Evolutionary conservation across 2,113 vertebrate genomes (phyloP).

Genomic region (Alligator mississippiensis): DNA sequence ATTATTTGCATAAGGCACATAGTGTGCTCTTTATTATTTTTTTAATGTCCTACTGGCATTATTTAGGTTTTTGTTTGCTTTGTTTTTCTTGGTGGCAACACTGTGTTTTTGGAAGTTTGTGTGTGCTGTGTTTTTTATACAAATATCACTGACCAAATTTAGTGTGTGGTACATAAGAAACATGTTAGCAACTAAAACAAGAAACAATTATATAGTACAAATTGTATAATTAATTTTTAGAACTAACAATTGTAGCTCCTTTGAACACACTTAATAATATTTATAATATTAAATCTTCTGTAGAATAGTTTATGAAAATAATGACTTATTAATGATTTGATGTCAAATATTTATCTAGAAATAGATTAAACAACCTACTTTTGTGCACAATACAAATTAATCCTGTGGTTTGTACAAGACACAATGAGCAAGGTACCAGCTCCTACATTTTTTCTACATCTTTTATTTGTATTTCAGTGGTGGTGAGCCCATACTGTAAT

Average conservation of each 20-base stretch:
- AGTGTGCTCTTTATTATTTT: not conserved
- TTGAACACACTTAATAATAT: not conserved
- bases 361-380: not conserved
- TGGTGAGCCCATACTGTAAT: not conserved
- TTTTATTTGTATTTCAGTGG: not conserved
- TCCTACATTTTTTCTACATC: not conserved
- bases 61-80: not conserved
- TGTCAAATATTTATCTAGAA: not conserved
- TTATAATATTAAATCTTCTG: not conserved
- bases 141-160: no score
- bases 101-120: not conserved
- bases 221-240: not conserved
- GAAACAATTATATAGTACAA: not conserved
- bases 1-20: not conserved
- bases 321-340: not conserved
- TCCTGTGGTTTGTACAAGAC: not conserved
- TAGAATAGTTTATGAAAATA: not conserved
- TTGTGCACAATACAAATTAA: not conserved
- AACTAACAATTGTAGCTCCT: not conserved
- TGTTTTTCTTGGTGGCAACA: not conserved
- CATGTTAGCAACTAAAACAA: not conserved
- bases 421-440: not conserved
- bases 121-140: not conserved
- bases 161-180: no score
- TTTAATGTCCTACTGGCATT: not conserved